These are phyloP conservation scores for Urosaurus nigricauda DNA, from an alignment of 2,797 vertebrate genomes.

Conservation along the genomic window DNA sequence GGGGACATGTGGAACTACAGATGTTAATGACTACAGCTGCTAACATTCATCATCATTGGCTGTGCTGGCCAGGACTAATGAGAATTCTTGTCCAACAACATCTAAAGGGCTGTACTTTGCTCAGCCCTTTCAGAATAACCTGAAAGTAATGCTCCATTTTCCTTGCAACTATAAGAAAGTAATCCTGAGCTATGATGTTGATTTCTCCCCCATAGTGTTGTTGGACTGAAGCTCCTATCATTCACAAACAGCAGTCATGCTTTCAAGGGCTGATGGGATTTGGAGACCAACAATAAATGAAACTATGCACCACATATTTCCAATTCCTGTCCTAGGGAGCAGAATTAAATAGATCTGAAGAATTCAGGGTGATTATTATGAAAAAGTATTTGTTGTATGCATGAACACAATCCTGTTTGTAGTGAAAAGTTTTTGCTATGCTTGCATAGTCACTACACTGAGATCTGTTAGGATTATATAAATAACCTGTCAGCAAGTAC, in stretches of 20 bases:
- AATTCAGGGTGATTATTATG: not conserved
- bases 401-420: constrained; percentile 8
- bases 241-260: not conserved
- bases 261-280: not conserved
- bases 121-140: too few species aligned
- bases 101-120: too few species aligned
- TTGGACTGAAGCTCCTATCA: not conserved
- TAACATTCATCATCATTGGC: too few species aligned
- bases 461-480: constrained; percentile 59
- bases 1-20: not conserved
- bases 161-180: not conserved
- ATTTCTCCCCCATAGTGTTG: not conserved
- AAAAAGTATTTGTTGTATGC: not conserved
- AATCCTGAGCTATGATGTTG: not conserved
- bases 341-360: not conserved
- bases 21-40: too few species aligned
- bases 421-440: constrained; percentile 38
- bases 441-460: constrained; percentile 52
- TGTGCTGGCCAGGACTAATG: too few species aligned
- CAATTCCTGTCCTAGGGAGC: not conserved
- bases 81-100: too few species aligned
- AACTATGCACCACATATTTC: too few species aligned
- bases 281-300: not conserved
- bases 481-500: constrained; percentile 53
- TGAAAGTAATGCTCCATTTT: not conserved